A percentile compares a stretch with the other conserved stretches of the same genome.
These are phyloP conservation scores for Dendrolimus houi DNA, from an alignment of 2,888 invertebrate species.

Conservation along the genomic window DNA sequence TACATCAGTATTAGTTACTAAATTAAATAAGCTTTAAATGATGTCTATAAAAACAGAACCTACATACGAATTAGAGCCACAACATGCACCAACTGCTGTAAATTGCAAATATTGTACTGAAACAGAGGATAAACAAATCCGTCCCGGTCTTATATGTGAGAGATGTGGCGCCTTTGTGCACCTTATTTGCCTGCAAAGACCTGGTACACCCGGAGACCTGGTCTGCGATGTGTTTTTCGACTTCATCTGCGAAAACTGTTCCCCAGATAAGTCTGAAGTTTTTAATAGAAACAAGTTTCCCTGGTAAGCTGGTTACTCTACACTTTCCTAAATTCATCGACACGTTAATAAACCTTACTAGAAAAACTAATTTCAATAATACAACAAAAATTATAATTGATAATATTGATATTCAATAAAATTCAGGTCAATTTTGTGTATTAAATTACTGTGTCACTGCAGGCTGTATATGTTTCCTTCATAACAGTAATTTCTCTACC, in stretches of 20 bases:
- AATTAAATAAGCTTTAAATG: not conserved
- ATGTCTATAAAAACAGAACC: not conserved
- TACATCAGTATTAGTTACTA: no score
- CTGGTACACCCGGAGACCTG: constrained; percentile 82
- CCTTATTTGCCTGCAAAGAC: constrained; percentile 78
- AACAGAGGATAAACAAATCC: constrained; percentile 67
- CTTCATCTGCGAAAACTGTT: constrained; percentile 82
- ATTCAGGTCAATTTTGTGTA: no score
- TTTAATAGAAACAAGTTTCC: constrained; percentile 81
- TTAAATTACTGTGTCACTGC: no score
- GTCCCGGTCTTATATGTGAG: constrained; percentile 78
- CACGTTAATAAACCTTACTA: no score
- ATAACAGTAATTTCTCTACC: no score
- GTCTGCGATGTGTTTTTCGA: constrained; percentile 86
- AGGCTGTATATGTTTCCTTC: no score
- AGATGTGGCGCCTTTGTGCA: constrained; percentile 79
- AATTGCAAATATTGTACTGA: constrained; percentile 78
- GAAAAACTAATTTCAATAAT: no score
- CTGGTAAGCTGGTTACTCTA: constrained; percentile 67
- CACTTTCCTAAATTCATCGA: no score
- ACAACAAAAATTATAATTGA: no score
- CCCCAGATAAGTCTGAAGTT: constrained; percentile 69
- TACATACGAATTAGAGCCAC: not conserved
- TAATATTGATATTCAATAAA: no score
- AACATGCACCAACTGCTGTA: constrained; percentile 4